Percentiles rank a stretch among this genome's conserved stretches.
phyloP scores from a whole-genome alignment of 2,888 invertebrate genomes.

The Strigamia transsilvanica region DNA sequence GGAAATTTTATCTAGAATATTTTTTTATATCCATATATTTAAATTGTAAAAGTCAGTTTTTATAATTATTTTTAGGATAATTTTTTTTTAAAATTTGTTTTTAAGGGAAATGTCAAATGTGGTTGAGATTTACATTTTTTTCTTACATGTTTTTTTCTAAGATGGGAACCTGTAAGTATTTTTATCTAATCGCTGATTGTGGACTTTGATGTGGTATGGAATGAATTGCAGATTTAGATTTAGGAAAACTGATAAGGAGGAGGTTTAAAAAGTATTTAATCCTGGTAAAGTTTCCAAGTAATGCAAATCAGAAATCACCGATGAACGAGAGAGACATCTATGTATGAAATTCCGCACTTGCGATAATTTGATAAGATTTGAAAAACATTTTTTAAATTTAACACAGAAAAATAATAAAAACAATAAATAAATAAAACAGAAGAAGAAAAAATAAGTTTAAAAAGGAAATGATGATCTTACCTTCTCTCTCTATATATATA shows the following conservation, averaged over 20 bases:
- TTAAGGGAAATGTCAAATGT: background rate
- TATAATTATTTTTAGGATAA: background rate
- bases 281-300: background rate
- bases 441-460: background rate
- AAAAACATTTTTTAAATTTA: background rate
- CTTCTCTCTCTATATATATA: background rate
- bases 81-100: background rate
- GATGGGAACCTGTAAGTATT: conserved; percentile 13
- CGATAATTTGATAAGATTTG: background rate
- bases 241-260: background rate
- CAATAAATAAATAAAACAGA: background rate
- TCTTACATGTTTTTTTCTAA: background rate
- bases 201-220: conserved; percentile 7
- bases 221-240: conserved; percentile 43
- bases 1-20: background rate
- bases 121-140: background rate
- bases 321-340: conserved; percentile 6
- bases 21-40: background rate
- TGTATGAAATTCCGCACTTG: background rate
- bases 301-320: background rate
- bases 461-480: conserved; percentile 17
- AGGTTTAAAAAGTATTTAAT: conserved; percentile 3
- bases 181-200: conserved; percentile 24
- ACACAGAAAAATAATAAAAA: background rate
- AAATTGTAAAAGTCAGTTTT: too few relatives aligned